Evolutionary conservation across 2,888 invertebrate genomes (phyloP), one percentile per base, ranked within the genome.

Genomic region (Altica lythri): DNA sequence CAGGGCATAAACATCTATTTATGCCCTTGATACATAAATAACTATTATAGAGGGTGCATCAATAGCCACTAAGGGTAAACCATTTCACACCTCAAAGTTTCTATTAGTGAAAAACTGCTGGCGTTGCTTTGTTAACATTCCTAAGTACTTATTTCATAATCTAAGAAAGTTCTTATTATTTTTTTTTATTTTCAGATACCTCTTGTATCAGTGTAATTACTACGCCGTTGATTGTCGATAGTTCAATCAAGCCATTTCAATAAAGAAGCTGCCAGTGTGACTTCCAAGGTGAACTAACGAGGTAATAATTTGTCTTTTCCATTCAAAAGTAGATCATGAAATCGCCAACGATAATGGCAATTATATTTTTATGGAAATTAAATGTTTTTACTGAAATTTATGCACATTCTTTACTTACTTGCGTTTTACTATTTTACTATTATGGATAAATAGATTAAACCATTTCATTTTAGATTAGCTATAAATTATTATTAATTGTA

Each of bases 231-330:
- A 25, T 46, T 17, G 19, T 2, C 14, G 8, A 25, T 46, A 46
- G n/a, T 46, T 32, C 18, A 34, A 34, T 45, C 47, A 43, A 50
- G 38, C 37, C 53, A 47, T 50, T 53, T 54, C 48, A 57, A 57
- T 54, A 57, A 54, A 59, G 59, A 54, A 59, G 53, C 59, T 49
- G 51, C 37, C 45, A 35, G 45, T 40, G 35, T 49, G 51, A 50
- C 48, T 40, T 59, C 49, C 53, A 53, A 55, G 55, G 59, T 29
- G 29, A 59, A 44, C 44, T 40, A 48, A 53, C 35, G 34, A 48
- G 53, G 49, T 54, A 54, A 49, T 49, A 32, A 43, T 30, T 49
- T 34, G 17, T 27, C 14, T n/a, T 16, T 22, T 48, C 14, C 22
- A n/a, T 46, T 46, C n/a, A 32, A 46, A 46, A 35, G 16, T 35